Conservation (phyloP, 2,888 invertebrate genomes). For the Lochmaea capreae region DNA sequence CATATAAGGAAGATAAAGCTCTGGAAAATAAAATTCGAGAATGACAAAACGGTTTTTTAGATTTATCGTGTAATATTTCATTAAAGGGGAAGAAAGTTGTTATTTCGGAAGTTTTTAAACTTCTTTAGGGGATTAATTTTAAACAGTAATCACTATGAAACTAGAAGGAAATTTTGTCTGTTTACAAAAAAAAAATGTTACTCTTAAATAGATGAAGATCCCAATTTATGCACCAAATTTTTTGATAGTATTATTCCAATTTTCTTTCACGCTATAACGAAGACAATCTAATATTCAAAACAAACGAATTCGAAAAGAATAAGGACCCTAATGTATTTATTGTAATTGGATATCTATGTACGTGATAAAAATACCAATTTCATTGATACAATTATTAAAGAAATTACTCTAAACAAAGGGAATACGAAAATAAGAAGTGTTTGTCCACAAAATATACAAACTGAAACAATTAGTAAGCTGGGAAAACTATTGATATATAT, state of each 20-base stretch:
- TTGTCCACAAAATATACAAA: too few relatives aligned
- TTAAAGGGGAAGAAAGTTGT: conserved; percentile 15
- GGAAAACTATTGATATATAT: too few relatives aligned
- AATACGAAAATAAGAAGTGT: too few relatives aligned
- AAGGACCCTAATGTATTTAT: conserved; percentile 32
- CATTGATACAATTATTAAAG: conserved; percentile 22
- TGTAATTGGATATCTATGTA: conserved; percentile 33
- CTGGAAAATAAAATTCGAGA: conserved; percentile 63
- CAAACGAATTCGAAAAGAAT: conserved; percentile 21
- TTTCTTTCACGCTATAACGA: not conserved
- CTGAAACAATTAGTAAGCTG: too few relatives aligned
- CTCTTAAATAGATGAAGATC: too few relatives aligned
- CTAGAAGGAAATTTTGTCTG: not conserved
- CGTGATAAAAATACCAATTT: conserved; percentile 35
- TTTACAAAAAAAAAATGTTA: not conserved
- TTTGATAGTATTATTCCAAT: not conserved
- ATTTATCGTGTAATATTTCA: conserved; percentile 53
- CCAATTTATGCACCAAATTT: not conserved
- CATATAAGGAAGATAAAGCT: conserved; percentile 64
- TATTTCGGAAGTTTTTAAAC: conserved; percentile 14
- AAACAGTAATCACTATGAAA: not conserved
- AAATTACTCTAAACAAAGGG: not conserved
- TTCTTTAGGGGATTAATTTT: not conserved
- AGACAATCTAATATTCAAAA: conserved; percentile 29
- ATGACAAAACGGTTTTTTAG: conserved; percentile 61